Percentiles rank a stretch among this genome's conserved stretches.
phyloP scores from a whole-genome alignment of 2,797 vertebrate species.

The Labeo calbasu region DNA sequence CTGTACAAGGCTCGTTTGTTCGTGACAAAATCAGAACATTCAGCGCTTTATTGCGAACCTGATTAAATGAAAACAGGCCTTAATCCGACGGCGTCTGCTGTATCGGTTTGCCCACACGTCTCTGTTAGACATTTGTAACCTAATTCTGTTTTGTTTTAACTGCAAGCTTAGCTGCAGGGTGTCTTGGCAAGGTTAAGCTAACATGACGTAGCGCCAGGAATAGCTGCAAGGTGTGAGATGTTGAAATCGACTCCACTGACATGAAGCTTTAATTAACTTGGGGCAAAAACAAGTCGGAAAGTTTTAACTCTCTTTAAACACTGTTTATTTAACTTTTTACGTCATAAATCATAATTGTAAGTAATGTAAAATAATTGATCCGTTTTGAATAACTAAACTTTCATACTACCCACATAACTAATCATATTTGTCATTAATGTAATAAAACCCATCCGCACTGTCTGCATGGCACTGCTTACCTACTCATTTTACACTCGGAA shows the following conservation, averaged over 20 bases:
- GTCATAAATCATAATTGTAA: neutral
- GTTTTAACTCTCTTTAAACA: neutral
- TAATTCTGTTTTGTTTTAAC: conserved; percentile 68
- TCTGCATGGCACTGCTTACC: neutral
- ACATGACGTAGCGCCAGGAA: conserved; percentile 63
- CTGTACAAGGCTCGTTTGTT: conserved; percentile 63
- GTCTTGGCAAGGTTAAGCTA: conserved; percentile 73
- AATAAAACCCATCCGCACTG: neutral
- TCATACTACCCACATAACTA: neutral
- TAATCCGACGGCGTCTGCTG: conserved; percentile 59
- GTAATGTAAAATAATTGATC: neutral
- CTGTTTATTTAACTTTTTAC: neutral
- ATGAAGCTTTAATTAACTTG: conserved; percentile 53
- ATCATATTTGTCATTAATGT: neutral
- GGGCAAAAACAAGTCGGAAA: neutral
- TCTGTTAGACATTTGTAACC: conserved; percentile 67
- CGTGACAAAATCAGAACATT: conserved; percentile 56
- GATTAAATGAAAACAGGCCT: conserved; percentile 65
- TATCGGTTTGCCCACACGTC: conserved; percentile 59
- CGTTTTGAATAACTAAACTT: neutral
- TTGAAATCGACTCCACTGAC: conserved; percentile 34
- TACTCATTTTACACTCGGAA: neutral
- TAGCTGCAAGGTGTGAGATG: conserved; percentile 51
- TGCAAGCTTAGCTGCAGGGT: conserved; percentile 69
- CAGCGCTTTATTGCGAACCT: conserved; percentile 60